These are phyloP conservation scores for Thymelicus sylvestris DNA, from an alignment of 2,888 invertebrate genomes.

Conservation along the genomic window DNA sequence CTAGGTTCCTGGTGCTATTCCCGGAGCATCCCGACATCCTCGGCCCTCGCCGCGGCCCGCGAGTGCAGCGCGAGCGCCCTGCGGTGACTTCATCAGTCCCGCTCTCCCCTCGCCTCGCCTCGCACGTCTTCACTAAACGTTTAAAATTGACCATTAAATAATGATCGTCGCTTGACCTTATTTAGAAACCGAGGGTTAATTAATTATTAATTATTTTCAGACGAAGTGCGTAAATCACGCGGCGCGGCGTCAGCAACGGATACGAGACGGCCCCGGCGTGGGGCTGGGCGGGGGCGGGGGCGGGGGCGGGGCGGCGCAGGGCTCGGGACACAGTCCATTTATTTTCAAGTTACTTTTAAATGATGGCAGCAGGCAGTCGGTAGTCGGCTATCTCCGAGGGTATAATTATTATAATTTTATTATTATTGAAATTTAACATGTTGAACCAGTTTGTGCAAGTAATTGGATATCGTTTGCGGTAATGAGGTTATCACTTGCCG, in stretches of 20 bases:
- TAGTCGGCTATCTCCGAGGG: conserved; percentile 12
- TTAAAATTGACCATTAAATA: conserved; percentile 21
- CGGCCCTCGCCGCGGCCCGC: neutral
- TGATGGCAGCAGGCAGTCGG: conserved; percentile 29
- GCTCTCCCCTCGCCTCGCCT: neutral
- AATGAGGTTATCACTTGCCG: too few relatives aligned
- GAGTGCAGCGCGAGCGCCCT: neutral
- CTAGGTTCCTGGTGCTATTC: conserved; percentile 12
- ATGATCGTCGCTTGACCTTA: conserved; percentile 23
- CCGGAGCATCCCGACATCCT: neutral
- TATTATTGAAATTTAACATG: conserved; percentile 15
- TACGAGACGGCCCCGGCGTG: neutral
- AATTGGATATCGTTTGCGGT: conserved; percentile 2
- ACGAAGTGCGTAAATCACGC: conserved; percentile 32
- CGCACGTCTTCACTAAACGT: neutral
- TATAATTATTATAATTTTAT: conserved; percentile 5
- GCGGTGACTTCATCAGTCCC: neutral
- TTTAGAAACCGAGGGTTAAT: conserved; percentile 36
- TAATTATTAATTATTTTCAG: conserved; percentile 40
- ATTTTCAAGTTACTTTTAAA: conserved; percentile 30
- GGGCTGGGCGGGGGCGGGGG: neutral
- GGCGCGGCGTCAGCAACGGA: neutral
- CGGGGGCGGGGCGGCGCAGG: neutral
- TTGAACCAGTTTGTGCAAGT: conserved; percentile 10
- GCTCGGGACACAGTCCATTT: conserved; percentile 8